Conservation (phyloP, 2,888 invertebrate genomes). For the Shargacucullia verbasci region DNA sequence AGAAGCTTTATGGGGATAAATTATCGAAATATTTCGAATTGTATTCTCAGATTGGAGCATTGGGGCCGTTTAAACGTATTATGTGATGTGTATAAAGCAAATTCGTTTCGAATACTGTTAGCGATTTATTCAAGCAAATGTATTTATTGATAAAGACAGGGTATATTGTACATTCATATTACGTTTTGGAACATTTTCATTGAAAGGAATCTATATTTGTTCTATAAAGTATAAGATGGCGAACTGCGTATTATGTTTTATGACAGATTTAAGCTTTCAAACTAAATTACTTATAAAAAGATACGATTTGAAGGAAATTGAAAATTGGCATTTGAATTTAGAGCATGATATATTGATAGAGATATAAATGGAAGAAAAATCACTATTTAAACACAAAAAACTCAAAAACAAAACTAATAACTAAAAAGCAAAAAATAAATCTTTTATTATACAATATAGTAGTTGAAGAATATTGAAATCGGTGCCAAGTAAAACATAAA, state of each 20-base stretch:
- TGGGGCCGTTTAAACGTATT: constrained; percentile 10
- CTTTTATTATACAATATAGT: no score
- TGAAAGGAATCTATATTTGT: constrained; percentile 12
- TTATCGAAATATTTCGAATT: constrained; percentile 17
- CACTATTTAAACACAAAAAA: no score
- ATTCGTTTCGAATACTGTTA: constrained; percentile 18
- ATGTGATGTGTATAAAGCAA: constrained; percentile 17
- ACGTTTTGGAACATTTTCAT: constrained; percentile 26
- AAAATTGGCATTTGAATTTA: neutral
- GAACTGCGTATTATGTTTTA: constrained; percentile 10
- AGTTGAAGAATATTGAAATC: no score
- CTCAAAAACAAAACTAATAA: no score
- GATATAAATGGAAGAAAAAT: no score
- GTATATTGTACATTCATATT: constrained; percentile 31
- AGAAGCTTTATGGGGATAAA: constrained; percentile 4
- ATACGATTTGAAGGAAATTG: no score
- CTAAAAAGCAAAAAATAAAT: no score
- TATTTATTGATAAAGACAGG: constrained; percentile 7
- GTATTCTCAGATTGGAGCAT: constrained; percentile 7
- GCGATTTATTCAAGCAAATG: constrained; percentile 30
- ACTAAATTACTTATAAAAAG: constrained; percentile 9
- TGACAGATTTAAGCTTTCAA: constrained; percentile 5
- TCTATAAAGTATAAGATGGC: no score
- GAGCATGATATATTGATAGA: neutral
- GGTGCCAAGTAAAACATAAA: no score